Percentiles rank a stretch among this genome's conserved stretches.
phyloP scores from a whole-genome alignment of 2,888 invertebrate species.

The Buathra laborator region DNA sequence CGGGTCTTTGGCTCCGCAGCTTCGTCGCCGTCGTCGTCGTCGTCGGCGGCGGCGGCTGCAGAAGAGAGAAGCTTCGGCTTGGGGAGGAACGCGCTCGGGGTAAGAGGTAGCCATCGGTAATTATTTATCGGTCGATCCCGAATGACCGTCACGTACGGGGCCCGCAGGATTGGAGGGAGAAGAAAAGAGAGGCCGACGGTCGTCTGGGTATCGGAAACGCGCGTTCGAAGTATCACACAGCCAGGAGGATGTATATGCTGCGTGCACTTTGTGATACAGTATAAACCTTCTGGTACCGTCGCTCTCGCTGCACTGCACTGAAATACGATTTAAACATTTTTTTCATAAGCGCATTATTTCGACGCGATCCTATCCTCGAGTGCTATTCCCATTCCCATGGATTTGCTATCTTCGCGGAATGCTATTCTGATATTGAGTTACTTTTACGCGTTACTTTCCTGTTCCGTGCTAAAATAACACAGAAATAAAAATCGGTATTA shows the following conservation, averaged over 20 bases:
- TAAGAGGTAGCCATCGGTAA: slow-evolving; percentile 74
- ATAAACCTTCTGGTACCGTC: neutral
- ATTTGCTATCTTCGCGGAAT: too few relatives aligned
- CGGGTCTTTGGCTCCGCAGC: slow-evolving; percentile 33
- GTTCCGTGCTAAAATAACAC: too few relatives aligned
- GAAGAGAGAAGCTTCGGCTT: slow-evolving; percentile 22
- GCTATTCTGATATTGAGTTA: too few relatives aligned
- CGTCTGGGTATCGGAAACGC: slow-evolving; percentile 34
- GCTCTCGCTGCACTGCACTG: neutral
- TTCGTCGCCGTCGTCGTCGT: slow-evolving; percentile 3
- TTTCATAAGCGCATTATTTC: too few relatives aligned
- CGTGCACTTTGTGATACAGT: neutral
- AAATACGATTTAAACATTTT: too few relatives aligned
- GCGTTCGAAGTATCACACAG: slow-evolving; percentile 67
- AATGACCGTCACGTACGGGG: slow-evolving; percentile 79
- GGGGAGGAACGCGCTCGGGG: slow-evolving; percentile 23
- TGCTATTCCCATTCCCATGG: too few relatives aligned
- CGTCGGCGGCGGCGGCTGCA: slow-evolving; percentile 44
- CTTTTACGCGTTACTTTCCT: too few relatives aligned
- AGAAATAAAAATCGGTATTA: too few relatives aligned
- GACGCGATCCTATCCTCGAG: too few relatives aligned
- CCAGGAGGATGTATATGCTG: neutral
- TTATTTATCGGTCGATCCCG: slow-evolving; percentile 80
- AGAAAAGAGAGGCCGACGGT: slow-evolving; percentile 54
- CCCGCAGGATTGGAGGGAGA: slow-evolving; percentile 42